Evolutionary conservation across 1,140 invertebrate species (phyloP).

Genomic region (Gerris buenoi): DNA sequence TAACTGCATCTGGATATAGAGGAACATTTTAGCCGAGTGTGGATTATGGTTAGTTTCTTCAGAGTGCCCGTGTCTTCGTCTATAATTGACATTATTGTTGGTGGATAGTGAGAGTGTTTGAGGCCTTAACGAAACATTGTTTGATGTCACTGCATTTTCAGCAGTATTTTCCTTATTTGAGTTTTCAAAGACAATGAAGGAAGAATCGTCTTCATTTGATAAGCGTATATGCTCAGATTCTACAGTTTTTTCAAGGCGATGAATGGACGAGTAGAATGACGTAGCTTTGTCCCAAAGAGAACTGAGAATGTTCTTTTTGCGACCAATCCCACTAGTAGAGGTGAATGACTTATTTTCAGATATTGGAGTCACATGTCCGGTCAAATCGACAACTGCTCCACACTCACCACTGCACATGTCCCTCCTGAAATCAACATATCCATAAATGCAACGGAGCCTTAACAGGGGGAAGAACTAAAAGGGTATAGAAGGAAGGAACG

Average conservation of each 20-base stretch:
- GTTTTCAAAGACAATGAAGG: conserved; percentile 27
- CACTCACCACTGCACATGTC: neutral
- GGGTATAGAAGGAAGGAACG: too few species aligned
- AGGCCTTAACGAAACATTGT: neutral
- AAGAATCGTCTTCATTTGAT: conserved; percentile 4
- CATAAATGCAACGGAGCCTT: too few species aligned
- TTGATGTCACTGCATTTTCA: neutral
- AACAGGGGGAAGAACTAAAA: too few species aligned
- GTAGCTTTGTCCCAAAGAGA: conserved; percentile 16
- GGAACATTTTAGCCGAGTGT: conserved; percentile 23
- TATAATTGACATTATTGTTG: too few species aligned
- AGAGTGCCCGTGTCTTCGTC: too few species aligned
- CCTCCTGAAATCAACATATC: neutral
- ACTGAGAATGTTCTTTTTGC: conserved; percentile 9
- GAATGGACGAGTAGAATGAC: neutral
- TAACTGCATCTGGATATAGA: conserved; percentile 96
- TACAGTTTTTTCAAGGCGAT: neutral
- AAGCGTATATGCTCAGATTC: neutral
- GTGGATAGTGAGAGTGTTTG: neutral
- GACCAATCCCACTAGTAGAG: neutral
- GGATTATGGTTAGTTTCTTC: too few species aligned
- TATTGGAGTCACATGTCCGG: conserved; percentile 14
- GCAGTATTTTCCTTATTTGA: conserved; percentile 17
- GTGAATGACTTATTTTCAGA: conserved; percentile 7
- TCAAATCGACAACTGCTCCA: conserved; percentile 14